Percentiles rank a stretch among this genome's conserved stretches.
Conservation (phyloP, 2,113 vertebrate species). For the Pelobates fuscus region DNA sequence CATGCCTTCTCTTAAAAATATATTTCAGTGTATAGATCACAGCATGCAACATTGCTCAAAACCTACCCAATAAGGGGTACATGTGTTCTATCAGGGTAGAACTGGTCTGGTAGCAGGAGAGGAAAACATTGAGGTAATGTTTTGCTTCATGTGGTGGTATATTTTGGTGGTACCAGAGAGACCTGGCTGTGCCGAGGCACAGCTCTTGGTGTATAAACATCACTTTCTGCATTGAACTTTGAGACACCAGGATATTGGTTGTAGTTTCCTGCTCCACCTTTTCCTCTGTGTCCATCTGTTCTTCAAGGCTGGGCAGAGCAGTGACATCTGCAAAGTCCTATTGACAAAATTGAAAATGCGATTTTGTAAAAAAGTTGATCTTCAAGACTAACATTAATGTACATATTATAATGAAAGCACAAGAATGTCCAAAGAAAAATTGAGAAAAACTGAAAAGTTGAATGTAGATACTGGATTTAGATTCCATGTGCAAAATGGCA, state of each 20-base stretch:
- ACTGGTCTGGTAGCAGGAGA: slow-evolving; percentile 91
- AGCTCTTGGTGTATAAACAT: slow-evolving; percentile 82
- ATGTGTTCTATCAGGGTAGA: slow-evolving; percentile 80
- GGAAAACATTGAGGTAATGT: slow-evolving; percentile 79
- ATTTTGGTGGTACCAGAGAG: slow-evolving; percentile 84
- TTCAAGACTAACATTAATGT: neutral
- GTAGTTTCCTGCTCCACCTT: slow-evolving; percentile 54
- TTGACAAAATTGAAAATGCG: slow-evolving; percentile 9
- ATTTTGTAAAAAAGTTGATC: neutral
- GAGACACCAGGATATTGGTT: slow-evolving; percentile 65
- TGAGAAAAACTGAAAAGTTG: neutral
- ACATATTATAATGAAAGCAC: neutral
- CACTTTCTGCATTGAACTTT: slow-evolving; percentile 75
- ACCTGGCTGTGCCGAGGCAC: slow-evolving; percentile 77
- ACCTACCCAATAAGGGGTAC: slow-evolving; percentile 86
- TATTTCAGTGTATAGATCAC: too few species aligned
- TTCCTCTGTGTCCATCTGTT: slow-evolving; percentile 64
- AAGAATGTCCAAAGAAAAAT: neutral
- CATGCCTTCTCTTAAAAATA: too few species aligned
- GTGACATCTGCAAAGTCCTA: slow-evolving; percentile 93
- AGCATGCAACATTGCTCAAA: too few species aligned
- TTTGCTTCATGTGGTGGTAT: slow-evolving; percentile 65
- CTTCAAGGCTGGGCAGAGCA: slow-evolving; percentile 77
- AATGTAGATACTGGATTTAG: too few species aligned
- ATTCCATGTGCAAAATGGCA: too few species aligned